A percentile compares a stretch with the other conserved stretches of the same genome.
These are phyloP conservation scores for Cantharis rustica DNA, from an alignment of 2,888 invertebrate species.

Conservation along the genomic window DNA sequence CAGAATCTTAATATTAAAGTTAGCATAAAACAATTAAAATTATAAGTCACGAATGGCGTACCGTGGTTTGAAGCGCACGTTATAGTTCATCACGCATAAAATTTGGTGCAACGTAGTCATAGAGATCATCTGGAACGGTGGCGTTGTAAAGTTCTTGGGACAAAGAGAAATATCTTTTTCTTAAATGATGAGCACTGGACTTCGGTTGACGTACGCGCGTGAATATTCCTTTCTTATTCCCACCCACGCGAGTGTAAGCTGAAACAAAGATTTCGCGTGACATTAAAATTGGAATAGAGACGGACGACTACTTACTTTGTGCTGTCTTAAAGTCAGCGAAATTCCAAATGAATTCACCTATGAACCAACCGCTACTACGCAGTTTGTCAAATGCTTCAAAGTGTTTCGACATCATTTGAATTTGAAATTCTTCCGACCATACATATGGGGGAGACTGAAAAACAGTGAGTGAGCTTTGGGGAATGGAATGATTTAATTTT, in stretches of 20 bases:
- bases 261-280: conserved; percentile 34
- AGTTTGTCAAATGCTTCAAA: conserved; percentile 91
- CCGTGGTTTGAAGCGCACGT: too few relatives aligned
- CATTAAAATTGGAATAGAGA: neutral
- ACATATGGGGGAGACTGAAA: conserved; percentile 77
- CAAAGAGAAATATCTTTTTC: conserved; percentile 76
- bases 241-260: conserved; percentile 82
- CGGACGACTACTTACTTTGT: conserved; percentile 60
- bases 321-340: conserved; percentile 98
- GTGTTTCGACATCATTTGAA: conserved; percentile 79
- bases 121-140: conserved; percentile 61
- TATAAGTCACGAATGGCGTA: too few relatives aligned
- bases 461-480: neutral
- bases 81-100: conserved; percentile 18
- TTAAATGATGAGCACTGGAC: conserved; percentile 79
- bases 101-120: conserved; percentile 56
- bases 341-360: conserved; percentile 99
- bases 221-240: conserved; percentile 91
- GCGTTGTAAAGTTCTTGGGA: conserved; percentile 66
- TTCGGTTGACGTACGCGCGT: conserved; percentile 92
- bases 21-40: too few relatives aligned
- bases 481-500: neutral
- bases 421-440: conserved; percentile 97
- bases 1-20: too few relatives aligned
- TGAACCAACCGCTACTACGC: conserved; percentile 74